These are phyloP conservation scores for Kradibia gibbosae DNA, from an alignment of 1,140 invertebrate genomes.

Conservation along the genomic window DNA sequence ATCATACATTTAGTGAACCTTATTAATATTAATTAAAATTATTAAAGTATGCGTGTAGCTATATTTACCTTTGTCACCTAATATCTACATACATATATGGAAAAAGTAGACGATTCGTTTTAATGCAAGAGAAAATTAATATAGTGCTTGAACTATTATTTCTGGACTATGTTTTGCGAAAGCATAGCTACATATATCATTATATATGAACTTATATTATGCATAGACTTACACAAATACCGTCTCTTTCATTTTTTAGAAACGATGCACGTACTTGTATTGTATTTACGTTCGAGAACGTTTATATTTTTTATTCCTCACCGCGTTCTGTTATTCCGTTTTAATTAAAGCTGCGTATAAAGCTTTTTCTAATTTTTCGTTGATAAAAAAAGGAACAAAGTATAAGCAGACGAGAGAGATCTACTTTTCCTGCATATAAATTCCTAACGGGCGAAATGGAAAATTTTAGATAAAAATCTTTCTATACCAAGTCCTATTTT, in stretches of 20 bases:
- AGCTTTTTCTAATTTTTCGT: conserved; percentile 36
- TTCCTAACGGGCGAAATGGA: conserved; percentile 34
- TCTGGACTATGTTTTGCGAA: neutral
- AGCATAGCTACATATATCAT: neutral
- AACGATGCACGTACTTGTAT: neutral
- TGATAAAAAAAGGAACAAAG: neutral
- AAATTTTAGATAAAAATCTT: conserved; percentile 43
- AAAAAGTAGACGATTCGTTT: conserved; percentile 27
- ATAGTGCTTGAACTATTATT: neutral
- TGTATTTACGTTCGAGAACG: conserved; percentile 17
- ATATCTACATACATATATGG: neutral
- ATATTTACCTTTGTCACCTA: neutral
- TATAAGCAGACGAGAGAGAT: neutral
- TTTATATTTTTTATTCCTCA: conserved; percentile 29
- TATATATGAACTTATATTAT: neutral
- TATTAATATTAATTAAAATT: too few relatives aligned
- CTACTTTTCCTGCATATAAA: conserved; percentile 13
- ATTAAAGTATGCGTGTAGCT: neutral
- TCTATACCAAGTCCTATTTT: neutral
- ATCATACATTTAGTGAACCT: too few relatives aligned
- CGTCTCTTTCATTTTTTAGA: conserved; percentile 35
- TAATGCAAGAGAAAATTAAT: neutral
- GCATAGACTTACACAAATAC: neutral
- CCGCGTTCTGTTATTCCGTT: conserved; percentile 36
- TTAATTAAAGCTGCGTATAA: conserved; percentile 37